Conservation (phyloP, 1,140 invertebrate species). For the Neocloeon triangulifer region DNA sequence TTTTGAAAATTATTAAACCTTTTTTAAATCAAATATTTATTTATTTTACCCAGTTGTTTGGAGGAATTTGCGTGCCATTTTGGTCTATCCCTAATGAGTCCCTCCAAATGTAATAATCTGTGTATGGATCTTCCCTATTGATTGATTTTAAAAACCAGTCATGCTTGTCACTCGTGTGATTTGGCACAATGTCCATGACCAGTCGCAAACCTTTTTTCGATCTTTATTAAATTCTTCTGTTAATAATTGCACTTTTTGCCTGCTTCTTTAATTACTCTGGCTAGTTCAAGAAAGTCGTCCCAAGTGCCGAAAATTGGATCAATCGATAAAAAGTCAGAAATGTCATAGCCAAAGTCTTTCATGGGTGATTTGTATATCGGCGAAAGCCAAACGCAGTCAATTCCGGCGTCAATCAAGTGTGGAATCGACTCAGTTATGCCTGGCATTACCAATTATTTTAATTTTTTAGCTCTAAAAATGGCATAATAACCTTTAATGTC, state of each 20-base stretch:
- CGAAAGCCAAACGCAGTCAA: constrained; percentile 37
- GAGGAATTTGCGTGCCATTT: constrained; percentile 23
- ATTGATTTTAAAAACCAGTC: constrained; percentile 52
- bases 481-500: constrained; percentile 29
- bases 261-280: too few relatives aligned
- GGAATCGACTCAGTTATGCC: constrained; percentile 31
- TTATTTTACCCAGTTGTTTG: constrained; percentile 52
- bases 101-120: constrained; percentile 57
- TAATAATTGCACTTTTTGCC: too few relatives aligned
- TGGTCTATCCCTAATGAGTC: constrained; percentile 25
- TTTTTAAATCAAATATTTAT: too few relatives aligned
- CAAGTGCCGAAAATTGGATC: constrained; percentile 45
- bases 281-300: constrained; percentile 40
- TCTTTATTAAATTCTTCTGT: too few relatives aligned
- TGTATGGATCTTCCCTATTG: constrained; percentile 28
- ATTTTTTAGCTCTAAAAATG: too few relatives aligned
- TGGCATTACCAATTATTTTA: constrained; percentile 13
- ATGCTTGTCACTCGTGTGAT: constrained; percentile 58
- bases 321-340: constrained; percentile 50
- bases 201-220: constrained; percentile 51
- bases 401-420: constrained; percentile 36
- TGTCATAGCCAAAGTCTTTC: constrained; percentile 49
- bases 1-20: too few relatives aligned
- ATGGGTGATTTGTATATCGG: constrained; percentile 44
- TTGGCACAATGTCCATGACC: constrained; percentile 69